Conservation (phyloP, 2,888 invertebrate genomes). For the Drosophila parthenogenetica region DNA sequence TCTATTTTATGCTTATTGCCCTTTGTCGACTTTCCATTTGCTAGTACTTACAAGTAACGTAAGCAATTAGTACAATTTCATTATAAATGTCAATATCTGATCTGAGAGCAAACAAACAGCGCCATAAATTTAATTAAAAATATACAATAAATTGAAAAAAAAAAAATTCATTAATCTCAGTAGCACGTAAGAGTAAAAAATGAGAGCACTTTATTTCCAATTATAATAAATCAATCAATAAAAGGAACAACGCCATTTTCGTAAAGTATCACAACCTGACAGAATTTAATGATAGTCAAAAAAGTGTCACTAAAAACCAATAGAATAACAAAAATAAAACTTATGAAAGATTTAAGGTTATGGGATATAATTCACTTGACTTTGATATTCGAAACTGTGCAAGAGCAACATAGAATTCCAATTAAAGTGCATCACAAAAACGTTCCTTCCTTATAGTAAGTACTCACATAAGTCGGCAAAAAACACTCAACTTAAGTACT, state of each 20-base stretch:
- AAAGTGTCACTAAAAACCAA: neutral
- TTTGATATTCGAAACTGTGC: conserved; percentile 22
- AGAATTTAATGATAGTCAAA: conserved; percentile 6
- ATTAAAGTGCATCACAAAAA: conserved; percentile 46
- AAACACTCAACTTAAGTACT: conserved; percentile 12
- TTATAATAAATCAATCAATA: neutral
- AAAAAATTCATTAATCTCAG: conserved; percentile 6
- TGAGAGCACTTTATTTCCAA: conserved; percentile 2
- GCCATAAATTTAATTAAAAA: conserved; percentile 20
- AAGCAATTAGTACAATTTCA: conserved; percentile 20
- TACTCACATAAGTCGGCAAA: conserved; percentile 38
- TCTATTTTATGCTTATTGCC: conserved; percentile 19
- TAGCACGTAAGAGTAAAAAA: conserved; percentile 2
- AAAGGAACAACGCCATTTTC: neutral
- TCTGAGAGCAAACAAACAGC: conserved; percentile 10
- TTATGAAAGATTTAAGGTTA: conserved; percentile 1
- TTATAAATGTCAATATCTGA: conserved; percentile 41
- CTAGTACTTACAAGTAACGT: conserved; percentile 12
- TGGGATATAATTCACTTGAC: neutral
- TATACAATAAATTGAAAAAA: conserved; percentile 15
- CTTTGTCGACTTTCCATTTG: conserved; percentile 39
- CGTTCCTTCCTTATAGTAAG: conserved; percentile 79
- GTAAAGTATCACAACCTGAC: neutral
- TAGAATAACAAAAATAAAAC: neutral
- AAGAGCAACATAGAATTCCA: conserved; percentile 37